Conservation (phyloP, 2,888 invertebrate genomes). For the Drosophila borborema region DNA sequence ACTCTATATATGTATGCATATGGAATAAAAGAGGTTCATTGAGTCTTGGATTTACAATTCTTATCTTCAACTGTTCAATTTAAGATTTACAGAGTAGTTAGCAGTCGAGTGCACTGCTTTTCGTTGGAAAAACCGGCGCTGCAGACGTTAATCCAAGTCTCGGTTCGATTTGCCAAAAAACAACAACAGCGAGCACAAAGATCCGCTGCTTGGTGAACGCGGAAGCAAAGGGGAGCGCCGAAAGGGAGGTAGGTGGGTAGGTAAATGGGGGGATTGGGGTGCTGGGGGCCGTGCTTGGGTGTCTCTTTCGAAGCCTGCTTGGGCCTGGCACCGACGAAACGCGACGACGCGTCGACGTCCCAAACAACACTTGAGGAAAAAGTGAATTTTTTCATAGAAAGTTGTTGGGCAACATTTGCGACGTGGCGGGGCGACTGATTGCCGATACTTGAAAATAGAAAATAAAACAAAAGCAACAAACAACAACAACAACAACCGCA, state of each 20-base stretch:
- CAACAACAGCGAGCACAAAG: conserved; percentile 22
- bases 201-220: conserved; percentile 13
- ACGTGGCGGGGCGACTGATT: conserved; percentile 42
- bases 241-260: background rate
- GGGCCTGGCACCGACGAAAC: conserved; percentile 27
- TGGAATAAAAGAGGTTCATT: background rate
- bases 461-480: conserved; percentile 41
- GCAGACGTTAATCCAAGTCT: conserved; percentile 53
- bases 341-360: conserved; percentile 42
- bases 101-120: background rate
- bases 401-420: conserved; percentile 79
- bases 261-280: background rate
- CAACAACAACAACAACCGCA: conserved; percentile 10
- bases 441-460: conserved; percentile 74
- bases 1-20: background rate
- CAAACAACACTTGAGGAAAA: conserved; percentile 70
- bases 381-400: conserved; percentile 82
- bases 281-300: background rate
- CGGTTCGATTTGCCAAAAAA: conserved; percentile 63
- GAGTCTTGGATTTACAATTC: too few species aligned
- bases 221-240: conserved; percentile 17
- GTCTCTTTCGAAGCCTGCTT: conserved; percentile 55
- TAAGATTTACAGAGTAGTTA: background rate
- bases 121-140: conserved; percentile 40
- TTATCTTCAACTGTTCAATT: too few species aligned